Evolutionary conservation across 2,888 invertebrate species (phyloP), one percentile per base, ranked within the genome.

Genomic region (Drosophila stalkeri): DNA sequence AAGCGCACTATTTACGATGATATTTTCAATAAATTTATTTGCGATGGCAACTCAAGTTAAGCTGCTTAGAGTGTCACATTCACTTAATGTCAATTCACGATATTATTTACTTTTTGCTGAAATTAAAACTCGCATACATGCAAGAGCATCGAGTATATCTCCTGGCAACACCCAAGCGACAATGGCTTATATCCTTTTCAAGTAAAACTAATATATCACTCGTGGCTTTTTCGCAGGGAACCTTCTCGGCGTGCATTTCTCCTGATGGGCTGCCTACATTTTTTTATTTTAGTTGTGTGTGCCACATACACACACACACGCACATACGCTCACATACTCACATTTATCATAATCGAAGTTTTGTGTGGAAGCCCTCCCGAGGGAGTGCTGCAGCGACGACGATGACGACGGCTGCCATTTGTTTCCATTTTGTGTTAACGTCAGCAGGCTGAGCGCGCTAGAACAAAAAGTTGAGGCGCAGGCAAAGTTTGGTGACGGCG

Each of bases 301-400:
- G 52, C 16, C 20, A 14, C 65, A 52, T 59, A 67, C 64, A 44
- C 39, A 44, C 61, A 57, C 57, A 66, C 7, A 33, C 62, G 43
- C 64, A 64, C 57, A 49, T 3, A n/a, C 39, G 31, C 35, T 7
- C 35, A 52, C 16, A 54, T 54, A 51, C 67, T 62, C 67, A 60
- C 86, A 86, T 86, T 86, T 89, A 86, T 86, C 89, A 89, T 86
- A 89, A 86, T 86, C 89, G 86, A 89, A 75, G 82, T 79, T 82
- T 79, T 74, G 65, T 74, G 65, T 61, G 64, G 56, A 51, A 55
- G 62, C 57, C 31, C 37, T 18, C 60, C 20, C 57, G 39, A 31
- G 49, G 64, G 59, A 55, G 35, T 56, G 70, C 43, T 41, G 52
- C 56, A 18, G 37, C 11, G 33, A 43, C 33, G 46, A 31, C 44